Percentiles rank a stretch among this genome's conserved stretches.
Conservation (phyloP, 2,113 vertebrate species). For the Procavia capensis region DNA sequence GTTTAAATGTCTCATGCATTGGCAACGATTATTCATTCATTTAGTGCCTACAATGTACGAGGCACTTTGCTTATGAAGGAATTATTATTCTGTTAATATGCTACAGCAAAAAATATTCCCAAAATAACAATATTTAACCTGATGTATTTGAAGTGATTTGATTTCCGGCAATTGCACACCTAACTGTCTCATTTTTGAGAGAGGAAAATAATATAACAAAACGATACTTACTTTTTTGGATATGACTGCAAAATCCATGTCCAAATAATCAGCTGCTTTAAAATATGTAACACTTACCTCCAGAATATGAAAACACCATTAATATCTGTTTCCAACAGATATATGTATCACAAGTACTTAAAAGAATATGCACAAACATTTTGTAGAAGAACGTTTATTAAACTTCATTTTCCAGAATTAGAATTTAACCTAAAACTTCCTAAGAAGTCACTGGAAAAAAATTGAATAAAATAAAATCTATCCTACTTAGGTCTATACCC, state of each 20-base stretch:
- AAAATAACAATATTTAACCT: not conserved
- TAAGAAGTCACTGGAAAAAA: slow-evolving; percentile 19
- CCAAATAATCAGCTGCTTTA: slow-evolving; percentile 48
- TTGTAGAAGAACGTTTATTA: slow-evolving; percentile 6
- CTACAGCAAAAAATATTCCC: not conserved
- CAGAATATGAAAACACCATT: slow-evolving; percentile 33
- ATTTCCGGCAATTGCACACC: slow-evolving; percentile 27
- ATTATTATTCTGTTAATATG: slow-evolving; percentile 1
- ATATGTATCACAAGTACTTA: slow-evolving; percentile 26
- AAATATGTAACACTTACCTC: slow-evolving; percentile 2
- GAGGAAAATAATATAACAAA: slow-evolving; percentile 47
- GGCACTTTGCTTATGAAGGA: not conserved
- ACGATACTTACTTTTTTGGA: slow-evolving; percentile 26
- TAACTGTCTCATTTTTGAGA: slow-evolving; percentile 41
- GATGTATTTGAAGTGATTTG: slow-evolving; percentile 46
- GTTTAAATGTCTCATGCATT: slow-evolving; percentile 6
- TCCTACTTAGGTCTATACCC: slow-evolving; percentile 18
- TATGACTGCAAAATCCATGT: slow-evolving; percentile 23
- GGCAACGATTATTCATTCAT: slow-evolving; percentile 14
- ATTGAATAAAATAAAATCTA: slow-evolving; percentile 49
- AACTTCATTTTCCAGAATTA: slow-evolving; percentile 35
- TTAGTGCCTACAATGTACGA: slow-evolving; percentile 5
- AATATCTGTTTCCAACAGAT: slow-evolving; percentile 26
- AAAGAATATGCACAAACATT: slow-evolving; percentile 22
- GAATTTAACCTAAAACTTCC: slow-evolving; percentile 47